These are phyloP conservation scores for Stictonetta naevosa DNA, from an alignment of 2,113 vertebrate genomes.

Conservation along the genomic window DNA sequence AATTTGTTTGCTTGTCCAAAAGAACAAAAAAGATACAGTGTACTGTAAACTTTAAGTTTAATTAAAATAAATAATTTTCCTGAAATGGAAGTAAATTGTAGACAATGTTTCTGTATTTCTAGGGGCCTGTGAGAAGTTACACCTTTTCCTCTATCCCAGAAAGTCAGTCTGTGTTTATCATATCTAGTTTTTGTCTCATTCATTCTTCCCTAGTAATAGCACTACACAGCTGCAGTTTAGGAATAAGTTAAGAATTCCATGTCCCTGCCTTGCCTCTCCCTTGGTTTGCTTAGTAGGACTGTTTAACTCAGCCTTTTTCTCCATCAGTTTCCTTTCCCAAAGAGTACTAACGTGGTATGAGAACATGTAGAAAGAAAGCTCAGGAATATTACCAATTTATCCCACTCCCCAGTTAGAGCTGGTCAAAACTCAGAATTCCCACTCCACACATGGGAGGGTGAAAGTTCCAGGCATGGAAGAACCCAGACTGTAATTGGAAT, in stretches of 20 bases:
- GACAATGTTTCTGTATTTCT: neutral
- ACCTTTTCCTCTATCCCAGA: neutral
- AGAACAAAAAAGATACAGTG: neutral
- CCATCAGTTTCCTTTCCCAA: neutral
- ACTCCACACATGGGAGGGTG: neutral
- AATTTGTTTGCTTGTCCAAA: neutral
- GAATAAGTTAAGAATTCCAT: neutral
- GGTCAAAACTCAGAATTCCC: neutral
- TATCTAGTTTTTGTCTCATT: neutral
- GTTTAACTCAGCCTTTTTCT: neutral
- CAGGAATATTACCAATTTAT: neutral
- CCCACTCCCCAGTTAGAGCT: neutral
- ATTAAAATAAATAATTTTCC: neutral
- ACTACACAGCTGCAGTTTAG: neutral
- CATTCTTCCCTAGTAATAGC: neutral
- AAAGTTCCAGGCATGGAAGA: neutral
- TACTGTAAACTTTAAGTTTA: neutral
- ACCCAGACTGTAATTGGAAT: neutral
- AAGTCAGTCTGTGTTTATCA: neutral
- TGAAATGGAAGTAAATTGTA: neutral
- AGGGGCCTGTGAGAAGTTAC: neutral
- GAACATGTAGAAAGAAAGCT: neutral
- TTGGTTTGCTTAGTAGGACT: neutral
- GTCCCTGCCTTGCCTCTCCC: neutral
- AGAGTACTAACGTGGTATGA: neutral